A percentile compares a stretch with the other conserved stretches of the same genome.
phyloP scores from a whole-genome alignment of 2,113 vertebrate species.

The Junco hyemalis region DNA sequence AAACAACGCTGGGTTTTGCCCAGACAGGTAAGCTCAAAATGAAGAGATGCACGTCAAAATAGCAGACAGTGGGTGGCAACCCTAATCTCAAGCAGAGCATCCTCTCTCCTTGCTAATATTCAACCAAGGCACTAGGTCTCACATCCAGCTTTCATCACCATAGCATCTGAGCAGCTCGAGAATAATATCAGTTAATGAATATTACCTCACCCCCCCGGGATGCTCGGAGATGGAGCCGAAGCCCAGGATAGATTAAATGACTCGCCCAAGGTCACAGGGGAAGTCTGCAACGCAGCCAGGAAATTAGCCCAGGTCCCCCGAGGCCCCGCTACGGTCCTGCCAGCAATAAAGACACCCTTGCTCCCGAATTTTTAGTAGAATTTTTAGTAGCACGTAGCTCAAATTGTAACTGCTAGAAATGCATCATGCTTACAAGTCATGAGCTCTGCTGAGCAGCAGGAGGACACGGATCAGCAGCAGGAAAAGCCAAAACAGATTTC shows the following conservation, averaged over 20 bases:
- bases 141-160: slow-evolving; percentile 26
- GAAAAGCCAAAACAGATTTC: not conserved
- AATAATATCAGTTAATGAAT: slow-evolving; percentile 60
- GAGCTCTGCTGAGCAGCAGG: not conserved
- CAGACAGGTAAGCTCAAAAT: not conserved
- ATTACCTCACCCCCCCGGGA: slow-evolving; percentile 49
- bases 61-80: not conserved
- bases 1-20: not conserved
- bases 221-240: slow-evolving; percentile 30
- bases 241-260: slow-evolving; percentile 62
- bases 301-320: slow-evolving; percentile 53
- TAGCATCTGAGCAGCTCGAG: slow-evolving; percentile 45
- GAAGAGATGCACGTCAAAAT: not conserved
- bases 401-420: not conserved
- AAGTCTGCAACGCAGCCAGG: slow-evolving; percentile 38
- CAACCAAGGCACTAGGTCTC: not conserved
- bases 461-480: not conserved
- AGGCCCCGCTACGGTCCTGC: not conserved
- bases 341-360: slow-evolving; percentile 55
- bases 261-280: slow-evolving; percentile 58
- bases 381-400: not conserved
- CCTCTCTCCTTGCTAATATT: not conserved
- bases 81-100: not conserved
- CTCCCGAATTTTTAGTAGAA: slow-evolving; percentile 15
- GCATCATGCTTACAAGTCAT: not conserved